These are phyloP conservation scores for Alloscopus bannaensis DNA, from an alignment of 2,888 invertebrate genomes.

Conservation along the genomic window DNA sequence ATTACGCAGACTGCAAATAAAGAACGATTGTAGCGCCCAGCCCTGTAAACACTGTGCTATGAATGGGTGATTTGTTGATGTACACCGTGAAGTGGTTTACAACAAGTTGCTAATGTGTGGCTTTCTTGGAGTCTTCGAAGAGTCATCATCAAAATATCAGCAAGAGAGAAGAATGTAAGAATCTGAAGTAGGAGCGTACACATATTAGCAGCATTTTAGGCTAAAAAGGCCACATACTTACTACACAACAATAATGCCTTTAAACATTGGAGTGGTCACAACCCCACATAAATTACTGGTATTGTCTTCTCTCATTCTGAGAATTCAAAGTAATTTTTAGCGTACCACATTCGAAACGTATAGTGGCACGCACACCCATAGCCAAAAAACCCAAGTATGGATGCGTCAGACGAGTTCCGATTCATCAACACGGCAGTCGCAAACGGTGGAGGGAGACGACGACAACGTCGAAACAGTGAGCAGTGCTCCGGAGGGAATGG, in stretches of 20 bases:
- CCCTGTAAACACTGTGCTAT: neutral
- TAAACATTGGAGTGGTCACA: too few species aligned
- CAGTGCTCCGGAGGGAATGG: neutral
- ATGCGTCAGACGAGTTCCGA: constrained; percentile 73
- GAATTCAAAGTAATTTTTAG: too few species aligned
- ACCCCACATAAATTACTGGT: neutral
- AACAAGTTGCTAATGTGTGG: constrained; percentile 31
- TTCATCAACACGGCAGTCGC: constrained; percentile 65
- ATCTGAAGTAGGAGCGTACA: neutral
- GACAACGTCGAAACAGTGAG: constrained; percentile 4
- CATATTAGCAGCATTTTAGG: constrained; percentile 11
- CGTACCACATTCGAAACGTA: too few species aligned
- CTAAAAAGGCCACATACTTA: constrained; percentile 33
- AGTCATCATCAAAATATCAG: neutral
- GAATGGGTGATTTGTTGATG: constrained; percentile 24
- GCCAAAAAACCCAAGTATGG: too few species aligned
- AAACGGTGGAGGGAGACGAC: neutral
- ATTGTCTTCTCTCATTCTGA: neutral
- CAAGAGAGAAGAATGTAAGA: constrained; percentile 7
- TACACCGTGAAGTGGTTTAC: constrained; percentile 25
- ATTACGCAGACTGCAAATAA: constrained; percentile 32
- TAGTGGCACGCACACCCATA: too few species aligned
- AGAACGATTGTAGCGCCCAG: neutral
- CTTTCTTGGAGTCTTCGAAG: constrained; percentile 28
- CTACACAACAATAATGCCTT: too few species aligned